Percentiles rank a stretch among this genome's conserved stretches.
These are phyloP conservation scores for Mizuhopecten yessoensis DNA, from an alignment of 1,140 invertebrate species.

Conservation along the genomic window DNA sequence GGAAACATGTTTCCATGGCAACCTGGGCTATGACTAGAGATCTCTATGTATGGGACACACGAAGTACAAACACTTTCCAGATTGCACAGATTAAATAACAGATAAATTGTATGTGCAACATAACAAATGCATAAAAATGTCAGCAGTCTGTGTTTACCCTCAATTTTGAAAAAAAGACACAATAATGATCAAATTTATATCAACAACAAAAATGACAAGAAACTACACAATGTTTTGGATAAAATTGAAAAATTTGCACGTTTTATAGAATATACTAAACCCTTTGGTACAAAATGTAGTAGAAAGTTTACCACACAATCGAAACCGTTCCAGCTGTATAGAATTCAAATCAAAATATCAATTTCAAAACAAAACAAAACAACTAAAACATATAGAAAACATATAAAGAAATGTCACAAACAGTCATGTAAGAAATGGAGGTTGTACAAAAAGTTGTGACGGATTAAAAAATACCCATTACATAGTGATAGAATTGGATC, in stretches of 20 bases:
- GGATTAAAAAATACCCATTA: neutral
- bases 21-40: neutral
- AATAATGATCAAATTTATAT: no score
- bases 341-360: neutral
- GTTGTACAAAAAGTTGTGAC: neutral
- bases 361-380: conserved; percentile 1
- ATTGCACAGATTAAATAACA: neutral
- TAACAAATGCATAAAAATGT: neutral
- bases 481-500: no score
- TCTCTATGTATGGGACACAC: neutral
- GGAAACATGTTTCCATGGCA: neutral
- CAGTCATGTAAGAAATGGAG: neutral
- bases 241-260: no score
- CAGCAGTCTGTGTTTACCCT: no score
- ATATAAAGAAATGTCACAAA: neutral
- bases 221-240: no score
- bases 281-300: no score
- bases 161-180: no score
- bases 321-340: no score
- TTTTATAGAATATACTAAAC: neutral
- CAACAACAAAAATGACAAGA: no score
- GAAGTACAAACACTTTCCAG: neutral
- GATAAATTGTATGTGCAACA: neutral
- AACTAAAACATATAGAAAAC: neutral
- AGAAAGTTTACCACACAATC: neutral